Conservation (phyloP, 1,140 invertebrate species). For the Steinernema khuongi region DNA sequence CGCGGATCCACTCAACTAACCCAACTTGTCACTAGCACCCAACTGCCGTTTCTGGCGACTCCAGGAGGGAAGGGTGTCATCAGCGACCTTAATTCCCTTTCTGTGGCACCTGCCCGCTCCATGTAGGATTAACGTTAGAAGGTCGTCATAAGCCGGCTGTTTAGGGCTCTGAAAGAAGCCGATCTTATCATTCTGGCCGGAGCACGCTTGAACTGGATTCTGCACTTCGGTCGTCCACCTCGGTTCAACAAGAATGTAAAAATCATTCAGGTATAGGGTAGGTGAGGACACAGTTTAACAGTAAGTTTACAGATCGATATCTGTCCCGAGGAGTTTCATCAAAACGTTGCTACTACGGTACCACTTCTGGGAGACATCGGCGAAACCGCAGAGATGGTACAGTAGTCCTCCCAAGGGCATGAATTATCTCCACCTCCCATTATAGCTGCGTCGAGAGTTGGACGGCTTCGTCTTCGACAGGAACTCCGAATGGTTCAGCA, state of each 20-base stretch:
- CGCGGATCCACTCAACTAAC: slow-evolving; percentile 39
- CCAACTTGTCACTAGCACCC: slow-evolving; percentile 67
- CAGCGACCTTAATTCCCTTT: slow-evolving; percentile 71
- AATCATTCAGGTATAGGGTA: slow-evolving; percentile 73
- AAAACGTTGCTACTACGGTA: slow-evolving; percentile 72
- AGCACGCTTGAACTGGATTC: slow-evolving; percentile 89
- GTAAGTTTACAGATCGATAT: slow-evolving; percentile 71
- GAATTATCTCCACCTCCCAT: neutral
- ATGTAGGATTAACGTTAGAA: slow-evolving; percentile 53
- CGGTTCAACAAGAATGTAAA: slow-evolving; percentile 76
- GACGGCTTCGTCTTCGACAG: slow-evolving; percentile 59
- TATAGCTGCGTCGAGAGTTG: slow-evolving; percentile 63
- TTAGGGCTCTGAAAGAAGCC: slow-evolving; percentile 73
- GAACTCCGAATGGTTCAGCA: slow-evolving; percentile 65
- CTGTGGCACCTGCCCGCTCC: slow-evolving; percentile 78
- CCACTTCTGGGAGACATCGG: slow-evolving; percentile 75
- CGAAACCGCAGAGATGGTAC: slow-evolving; percentile 63
- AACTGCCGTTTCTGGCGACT: slow-evolving; percentile 81
- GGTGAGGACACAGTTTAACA: neutral
- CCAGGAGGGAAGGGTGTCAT: slow-evolving; percentile 95
- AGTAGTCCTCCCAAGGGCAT: neutral
- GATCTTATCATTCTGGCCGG: slow-evolving; percentile 83
- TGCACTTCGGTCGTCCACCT: slow-evolving; percentile 87
- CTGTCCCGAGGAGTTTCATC: slow-evolving; percentile 81
- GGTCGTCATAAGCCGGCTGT: slow-evolving; percentile 13